These are phyloP conservation scores for Hirundichthys speculiger DNA, from an alignment of 2,113 vertebrate species.

Conservation along the genomic window DNA sequence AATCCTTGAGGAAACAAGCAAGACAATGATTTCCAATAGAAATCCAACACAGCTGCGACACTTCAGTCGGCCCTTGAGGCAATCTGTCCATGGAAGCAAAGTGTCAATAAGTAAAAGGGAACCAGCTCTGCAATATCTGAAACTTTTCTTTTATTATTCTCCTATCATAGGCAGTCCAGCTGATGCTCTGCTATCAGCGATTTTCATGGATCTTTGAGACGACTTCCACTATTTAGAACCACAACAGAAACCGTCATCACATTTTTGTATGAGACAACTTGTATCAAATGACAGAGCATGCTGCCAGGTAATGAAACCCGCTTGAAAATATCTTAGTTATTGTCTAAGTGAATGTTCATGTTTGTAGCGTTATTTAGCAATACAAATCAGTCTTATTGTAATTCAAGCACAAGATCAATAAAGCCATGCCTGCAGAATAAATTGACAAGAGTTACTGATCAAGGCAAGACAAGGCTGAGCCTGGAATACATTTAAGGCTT, in stretches of 20 bases:
- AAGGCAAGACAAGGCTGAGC: no score
- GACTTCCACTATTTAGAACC: slow-evolving; percentile 16
- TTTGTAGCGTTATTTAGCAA: no score
- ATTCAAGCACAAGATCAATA: neutral
- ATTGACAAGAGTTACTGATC: no score
- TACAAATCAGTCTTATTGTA: no score
- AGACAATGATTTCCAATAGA: slow-evolving; percentile 76
- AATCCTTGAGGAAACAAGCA: slow-evolving; percentile 64
- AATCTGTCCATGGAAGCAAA: slow-evolving; percentile 52
- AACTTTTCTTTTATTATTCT: slow-evolving; percentile 21
- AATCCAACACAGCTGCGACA: slow-evolving; percentile 60
- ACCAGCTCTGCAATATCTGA: slow-evolving; percentile 20
- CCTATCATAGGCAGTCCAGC: slow-evolving; percentile 15
- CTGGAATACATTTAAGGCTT: neutral
- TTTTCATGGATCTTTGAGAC: slow-evolving; percentile 23
- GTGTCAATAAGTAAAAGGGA: slow-evolving; percentile 53
- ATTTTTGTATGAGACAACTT: slow-evolving; percentile 14
- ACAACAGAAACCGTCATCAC: slow-evolving; percentile 6
- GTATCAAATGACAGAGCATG: slow-evolving; percentile 20
- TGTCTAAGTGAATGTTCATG: no score
- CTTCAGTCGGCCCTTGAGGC: slow-evolving; percentile 57
- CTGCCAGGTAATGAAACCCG: no score
- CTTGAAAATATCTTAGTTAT: no score
- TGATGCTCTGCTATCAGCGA: slow-evolving; percentile 28
- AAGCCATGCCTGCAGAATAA: neutral